Evolutionary conservation across 2,888 invertebrate genomes (phyloP).

Genomic region (Drosophila subquinaria): DNA sequence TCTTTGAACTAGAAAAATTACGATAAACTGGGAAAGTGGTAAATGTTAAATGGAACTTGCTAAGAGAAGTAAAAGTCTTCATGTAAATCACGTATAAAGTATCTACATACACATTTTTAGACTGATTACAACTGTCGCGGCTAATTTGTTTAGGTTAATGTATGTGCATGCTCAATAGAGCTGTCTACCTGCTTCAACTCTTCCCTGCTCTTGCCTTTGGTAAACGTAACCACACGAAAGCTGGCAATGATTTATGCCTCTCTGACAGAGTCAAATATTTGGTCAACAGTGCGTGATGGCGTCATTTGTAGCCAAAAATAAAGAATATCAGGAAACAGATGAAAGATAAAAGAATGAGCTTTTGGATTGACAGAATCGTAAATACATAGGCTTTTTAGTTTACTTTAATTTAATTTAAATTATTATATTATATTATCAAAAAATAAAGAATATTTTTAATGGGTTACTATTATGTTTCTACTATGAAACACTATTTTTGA

Average conservation of each 20-base stretch:
- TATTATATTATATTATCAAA: too few species aligned
- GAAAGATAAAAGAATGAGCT: neutral
- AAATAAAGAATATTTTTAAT: too few species aligned
- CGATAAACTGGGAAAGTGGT: slow-evolving; percentile 13
- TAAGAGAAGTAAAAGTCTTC: slow-evolving; percentile 8
- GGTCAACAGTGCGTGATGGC: slow-evolving; percentile 61
- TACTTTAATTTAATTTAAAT: too few species aligned
- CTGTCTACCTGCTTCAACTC: neutral
- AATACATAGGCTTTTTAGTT: neutral
- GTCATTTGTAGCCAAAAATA: slow-evolving; percentile 55
- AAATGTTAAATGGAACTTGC: slow-evolving; percentile 10
- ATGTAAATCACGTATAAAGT: slow-evolving; percentile 9
- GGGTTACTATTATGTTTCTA: too few species aligned
- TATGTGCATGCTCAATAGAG: slow-evolving; percentile 5
- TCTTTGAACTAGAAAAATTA: slow-evolving; percentile 48
- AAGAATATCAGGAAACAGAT: slow-evolving; percentile 11
- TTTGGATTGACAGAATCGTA: neutral
- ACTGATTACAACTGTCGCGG: slow-evolving; percentile 38
- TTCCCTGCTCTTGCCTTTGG: neutral
- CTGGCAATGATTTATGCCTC: slow-evolving; percentile 67
- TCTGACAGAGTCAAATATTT: slow-evolving; percentile 53
- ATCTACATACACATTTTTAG: slow-evolving; percentile 18
- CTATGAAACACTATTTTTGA: too few species aligned
- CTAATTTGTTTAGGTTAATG: slow-evolving; percentile 25
- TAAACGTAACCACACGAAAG: slow-evolving; percentile 19